Conservation (phyloP, 2,797 vertebrate genomes). For the Mormyrops attenuatus region DNA sequence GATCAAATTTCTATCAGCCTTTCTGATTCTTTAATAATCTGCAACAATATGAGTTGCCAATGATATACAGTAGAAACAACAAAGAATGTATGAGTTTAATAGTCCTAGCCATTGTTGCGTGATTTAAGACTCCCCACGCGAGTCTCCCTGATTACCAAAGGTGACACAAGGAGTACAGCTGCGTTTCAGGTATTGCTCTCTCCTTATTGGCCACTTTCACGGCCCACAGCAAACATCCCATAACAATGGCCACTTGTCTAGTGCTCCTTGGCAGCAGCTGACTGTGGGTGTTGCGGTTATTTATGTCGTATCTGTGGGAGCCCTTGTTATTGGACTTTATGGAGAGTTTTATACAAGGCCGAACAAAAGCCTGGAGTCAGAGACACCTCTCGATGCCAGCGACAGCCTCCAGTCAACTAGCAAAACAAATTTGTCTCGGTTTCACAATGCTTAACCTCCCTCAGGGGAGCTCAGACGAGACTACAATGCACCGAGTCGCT, state of each 20-base stretch:
- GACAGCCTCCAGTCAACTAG: not conserved
- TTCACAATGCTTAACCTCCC: conserved; percentile 8
- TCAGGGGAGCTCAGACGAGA: not conserved
- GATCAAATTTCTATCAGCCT: not conserved
- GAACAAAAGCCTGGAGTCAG: conserved; percentile 26
- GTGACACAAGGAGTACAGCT: not conserved
- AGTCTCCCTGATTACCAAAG: not conserved
- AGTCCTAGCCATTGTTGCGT: not conserved
- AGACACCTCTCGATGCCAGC: conserved; percentile 18
- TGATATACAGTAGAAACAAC: not conserved
- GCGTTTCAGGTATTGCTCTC: not conserved
- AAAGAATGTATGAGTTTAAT: not conserved
- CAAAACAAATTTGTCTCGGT: conserved; percentile 16
- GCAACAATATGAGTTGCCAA: not conserved
- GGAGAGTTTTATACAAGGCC: not conserved
- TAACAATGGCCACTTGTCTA: conserved; percentile 5
- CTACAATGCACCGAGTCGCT: not conserved
- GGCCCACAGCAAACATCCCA: not conserved
- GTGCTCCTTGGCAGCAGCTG: not conserved
- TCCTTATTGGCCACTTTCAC: not conserved
- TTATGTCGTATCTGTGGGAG: conserved; percentile 1
- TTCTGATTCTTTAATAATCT: not conserved
- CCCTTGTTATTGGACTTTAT: not conserved
- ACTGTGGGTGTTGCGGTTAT: not conserved
- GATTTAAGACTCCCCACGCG: not conserved